Conservation (phyloP, 2,797 vertebrate species). For the Centropyge bicolor region DNA sequence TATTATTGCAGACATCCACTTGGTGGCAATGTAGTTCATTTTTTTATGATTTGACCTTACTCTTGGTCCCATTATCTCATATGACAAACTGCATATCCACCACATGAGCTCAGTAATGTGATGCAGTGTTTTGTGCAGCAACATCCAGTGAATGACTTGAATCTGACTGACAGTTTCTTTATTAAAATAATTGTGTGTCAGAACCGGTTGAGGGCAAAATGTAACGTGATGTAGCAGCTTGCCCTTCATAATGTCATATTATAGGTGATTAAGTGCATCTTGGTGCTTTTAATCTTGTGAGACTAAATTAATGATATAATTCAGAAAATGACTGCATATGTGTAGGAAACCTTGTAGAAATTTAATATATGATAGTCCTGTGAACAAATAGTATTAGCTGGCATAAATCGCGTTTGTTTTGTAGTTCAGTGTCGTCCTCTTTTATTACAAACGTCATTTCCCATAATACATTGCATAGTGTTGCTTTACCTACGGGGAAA, state of each 20-base stretch:
- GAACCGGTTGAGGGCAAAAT: no score
- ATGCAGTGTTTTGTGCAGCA: constrained; percentile 22
- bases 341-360: background rate
- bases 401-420: constrained; percentile 60
- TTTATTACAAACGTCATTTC: constrained; percentile 53
- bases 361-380: no score
- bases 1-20: background rate
- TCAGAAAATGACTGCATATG: fast-evolving
- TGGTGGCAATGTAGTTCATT: constrained; percentile 57
- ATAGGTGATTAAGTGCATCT: background rate
- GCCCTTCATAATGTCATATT: background rate
- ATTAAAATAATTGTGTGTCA: background rate
- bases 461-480: constrained; percentile 35
- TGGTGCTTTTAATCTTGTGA: no score
- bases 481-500: constrained; percentile 24
- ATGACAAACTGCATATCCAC: constrained; percentile 40
- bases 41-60: constrained; percentile 58
- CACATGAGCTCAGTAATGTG: constrained; percentile 17
- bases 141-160: background rate
- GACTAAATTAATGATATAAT: background rate
- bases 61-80: constrained; percentile 41
- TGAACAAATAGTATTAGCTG: background rate
- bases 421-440: constrained; percentile 58
- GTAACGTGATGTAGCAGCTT: background rate
- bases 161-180: background rate